Evolutionary conservation across 2,888 invertebrate species (phyloP).

Genomic region (Hypolimnas misippus): DNA sequence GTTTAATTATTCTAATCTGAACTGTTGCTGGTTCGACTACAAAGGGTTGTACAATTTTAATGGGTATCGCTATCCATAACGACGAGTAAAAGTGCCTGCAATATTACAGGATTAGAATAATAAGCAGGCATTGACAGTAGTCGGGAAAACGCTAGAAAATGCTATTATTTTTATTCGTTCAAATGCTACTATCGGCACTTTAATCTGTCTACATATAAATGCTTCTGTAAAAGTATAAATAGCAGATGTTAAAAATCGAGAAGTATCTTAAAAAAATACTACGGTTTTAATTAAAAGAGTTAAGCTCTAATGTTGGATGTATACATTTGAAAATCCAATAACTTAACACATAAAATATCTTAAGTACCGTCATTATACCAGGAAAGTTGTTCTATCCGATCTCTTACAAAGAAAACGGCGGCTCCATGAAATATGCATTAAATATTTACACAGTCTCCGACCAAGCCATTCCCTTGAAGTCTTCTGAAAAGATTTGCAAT

Average conservation of each 20-base stretch:
- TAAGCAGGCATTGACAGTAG: not conserved
- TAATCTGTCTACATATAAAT: no score
- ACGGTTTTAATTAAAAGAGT: not conserved
- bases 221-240: not conserved
- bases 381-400: constrained; percentile 65
- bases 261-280: not conserved
- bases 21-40: not conserved
- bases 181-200: no score
- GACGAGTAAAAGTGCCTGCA: not conserved
- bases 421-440: constrained; percentile 81
- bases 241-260: not conserved
- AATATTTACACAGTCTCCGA: constrained; percentile 78
- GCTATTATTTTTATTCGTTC: no score
- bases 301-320: not conserved
- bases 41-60: constrained; percentile 1
- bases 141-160: not conserved
- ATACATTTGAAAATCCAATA: constrained; percentile 13
- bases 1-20: constrained; percentile 3
- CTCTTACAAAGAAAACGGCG: constrained; percentile 74
- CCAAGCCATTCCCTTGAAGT: constrained; percentile 72
- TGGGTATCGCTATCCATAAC: not conserved
- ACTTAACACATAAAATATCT: constrained; percentile 26
- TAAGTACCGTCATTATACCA: constrained; percentile 37
- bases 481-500: constrained; percentile 80
- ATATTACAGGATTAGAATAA: not conserved